Percentiles rank a stretch among this genome's conserved stretches.
phyloP scores from a whole-genome alignment of 2,888 invertebrate genomes.

The Trypoxylon attenuatum region DNA sequence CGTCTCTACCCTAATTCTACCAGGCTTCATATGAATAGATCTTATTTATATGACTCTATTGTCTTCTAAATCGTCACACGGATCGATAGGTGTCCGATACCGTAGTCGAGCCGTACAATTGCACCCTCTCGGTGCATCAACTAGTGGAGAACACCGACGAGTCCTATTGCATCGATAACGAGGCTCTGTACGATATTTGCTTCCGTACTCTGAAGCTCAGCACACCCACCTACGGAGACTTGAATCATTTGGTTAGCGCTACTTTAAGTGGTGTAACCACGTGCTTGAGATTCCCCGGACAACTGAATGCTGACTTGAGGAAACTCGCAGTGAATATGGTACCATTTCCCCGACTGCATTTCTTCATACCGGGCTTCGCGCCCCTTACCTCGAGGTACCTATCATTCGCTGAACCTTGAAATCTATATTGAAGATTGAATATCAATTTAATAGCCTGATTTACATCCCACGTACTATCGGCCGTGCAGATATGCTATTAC shows the following conservation, averaged over 20 bases:
- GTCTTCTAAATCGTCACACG: not conserved
- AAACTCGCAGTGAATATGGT: slow-evolving; percentile 83
- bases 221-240: slow-evolving; percentile 82
- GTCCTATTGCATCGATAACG: slow-evolving; percentile 80
- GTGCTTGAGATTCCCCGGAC: slow-evolving; percentile 81
- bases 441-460: too few species aligned
- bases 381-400: slow-evolving; percentile 72
- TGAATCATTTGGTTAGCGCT: slow-evolving; percentile 80
- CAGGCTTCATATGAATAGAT: not conserved
- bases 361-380: slow-evolving; percentile 77
- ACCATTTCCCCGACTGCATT: slow-evolving; percentile 78
- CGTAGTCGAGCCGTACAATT: slow-evolving; percentile 81
- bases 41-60: not conserved
- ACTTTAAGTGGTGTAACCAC: slow-evolving; percentile 78
- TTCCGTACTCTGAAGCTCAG: slow-evolving; percentile 80
- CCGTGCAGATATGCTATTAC: too few species aligned
- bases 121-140: slow-evolving; percentile 79
- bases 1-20: too few species aligned
- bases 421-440: too few species aligned
- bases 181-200: slow-evolving; percentile 81
- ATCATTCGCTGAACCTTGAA: too few species aligned
- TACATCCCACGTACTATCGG: too few species aligned
- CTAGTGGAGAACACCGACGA: slow-evolving; percentile 81
- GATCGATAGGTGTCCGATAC: slow-evolving; percentile 77
- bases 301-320: slow-evolving; percentile 81